phyloP scores from a whole-genome alignment of 2,797 vertebrate genomes.

The Choloepus didactylus region DNA sequence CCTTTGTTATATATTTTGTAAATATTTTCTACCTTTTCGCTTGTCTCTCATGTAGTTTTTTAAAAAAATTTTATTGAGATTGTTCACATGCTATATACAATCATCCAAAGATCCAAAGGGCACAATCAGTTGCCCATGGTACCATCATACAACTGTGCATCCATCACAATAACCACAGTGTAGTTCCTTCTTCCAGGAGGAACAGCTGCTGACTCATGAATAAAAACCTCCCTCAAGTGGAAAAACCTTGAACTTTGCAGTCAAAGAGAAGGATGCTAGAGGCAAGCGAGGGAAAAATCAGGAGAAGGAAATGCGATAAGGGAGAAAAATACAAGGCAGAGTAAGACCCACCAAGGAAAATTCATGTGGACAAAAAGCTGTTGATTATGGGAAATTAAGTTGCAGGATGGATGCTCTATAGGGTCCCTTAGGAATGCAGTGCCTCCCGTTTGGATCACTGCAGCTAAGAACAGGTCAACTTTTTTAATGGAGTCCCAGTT shows the following conservation, averaged over 20 bases:
- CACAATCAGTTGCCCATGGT: no score
- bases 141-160: no score
- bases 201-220: not conserved
- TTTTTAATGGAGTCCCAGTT: not conserved
- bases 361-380: not conserved
- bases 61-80: no score
- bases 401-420: not conserved
- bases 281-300: not conserved
- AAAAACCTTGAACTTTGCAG: not conserved
- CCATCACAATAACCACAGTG: not conserved
- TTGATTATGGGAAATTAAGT: not conserved
- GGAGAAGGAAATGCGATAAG: not conserved
- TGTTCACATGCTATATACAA: no score
- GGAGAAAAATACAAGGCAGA: not conserved
- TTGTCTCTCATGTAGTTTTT: no score
- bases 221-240: not conserved
- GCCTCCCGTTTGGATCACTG: not conserved
- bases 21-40: no score
- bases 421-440: no score
- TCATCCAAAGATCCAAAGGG: no score
- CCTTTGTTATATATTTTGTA: no score
- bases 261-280: not conserved
- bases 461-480: not conserved
- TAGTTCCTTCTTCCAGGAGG: not conserved
- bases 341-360: fast-evolving